phyloP scores from a whole-genome alignment of 53 echinoderm and acorn worm species.

The Luidia sarsii region DNA sequence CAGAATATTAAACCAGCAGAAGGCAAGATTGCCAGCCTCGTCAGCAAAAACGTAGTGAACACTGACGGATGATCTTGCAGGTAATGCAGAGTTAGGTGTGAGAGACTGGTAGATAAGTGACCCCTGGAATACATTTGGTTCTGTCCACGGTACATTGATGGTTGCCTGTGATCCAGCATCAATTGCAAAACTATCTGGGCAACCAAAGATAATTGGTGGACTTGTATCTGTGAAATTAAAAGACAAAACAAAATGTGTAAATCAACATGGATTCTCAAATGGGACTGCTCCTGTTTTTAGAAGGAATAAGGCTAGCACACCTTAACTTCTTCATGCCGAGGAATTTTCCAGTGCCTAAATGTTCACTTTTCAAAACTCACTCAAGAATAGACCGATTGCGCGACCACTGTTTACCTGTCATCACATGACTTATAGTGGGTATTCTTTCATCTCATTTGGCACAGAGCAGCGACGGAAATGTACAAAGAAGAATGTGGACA shows the following conservation, averaged over 20 bases:
- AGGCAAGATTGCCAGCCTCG: constrained; percentile 22
- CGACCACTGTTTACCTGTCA: no score
- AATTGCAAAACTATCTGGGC: not conserved
- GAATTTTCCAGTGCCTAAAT: no score
- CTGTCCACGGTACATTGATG: constrained; percentile 22
- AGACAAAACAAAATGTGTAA: not conserved
- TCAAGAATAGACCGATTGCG: no score
- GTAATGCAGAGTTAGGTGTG: not conserved
- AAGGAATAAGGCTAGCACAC: no score
- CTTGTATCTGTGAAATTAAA: not conserved
- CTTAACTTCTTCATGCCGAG: no score
- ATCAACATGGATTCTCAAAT: no score
- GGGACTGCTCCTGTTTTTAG: no score
- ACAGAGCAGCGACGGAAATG: no score
- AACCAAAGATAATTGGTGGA: not conserved
- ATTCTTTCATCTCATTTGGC: no score
- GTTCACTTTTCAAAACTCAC: no score
- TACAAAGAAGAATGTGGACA: no score
- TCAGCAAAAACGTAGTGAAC: constrained; percentile 23
- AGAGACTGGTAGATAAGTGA: constrained; percentile 22
- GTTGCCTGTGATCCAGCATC: not conserved
- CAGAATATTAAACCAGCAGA: constrained; percentile 23
- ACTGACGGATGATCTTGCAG: constrained; percentile 3
- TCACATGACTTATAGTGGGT: no score
- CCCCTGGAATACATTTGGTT: not conserved